Conservation (phyloP, 2,113 vertebrate genomes). For the Myxocyprinus asiaticus region DNA sequence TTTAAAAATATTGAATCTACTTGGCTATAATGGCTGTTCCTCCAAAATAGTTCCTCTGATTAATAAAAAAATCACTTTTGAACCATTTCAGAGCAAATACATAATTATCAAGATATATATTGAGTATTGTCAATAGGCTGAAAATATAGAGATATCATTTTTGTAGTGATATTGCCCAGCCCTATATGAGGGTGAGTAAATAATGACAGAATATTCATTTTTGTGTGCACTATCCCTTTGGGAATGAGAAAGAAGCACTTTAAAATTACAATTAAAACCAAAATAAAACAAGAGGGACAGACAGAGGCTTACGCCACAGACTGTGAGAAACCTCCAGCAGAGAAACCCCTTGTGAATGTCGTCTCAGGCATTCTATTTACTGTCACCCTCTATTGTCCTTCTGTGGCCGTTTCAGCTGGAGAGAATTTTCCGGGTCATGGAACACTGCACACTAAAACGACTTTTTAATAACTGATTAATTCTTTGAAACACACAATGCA, state of each 20-base stretch:
- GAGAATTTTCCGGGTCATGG: slow-evolving; percentile 47
- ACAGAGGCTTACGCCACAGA: slow-evolving; percentile 9
- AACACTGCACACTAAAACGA: slow-evolving; percentile 51
- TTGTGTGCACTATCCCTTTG: no score
- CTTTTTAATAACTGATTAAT: slow-evolving; percentile 58
- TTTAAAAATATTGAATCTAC: no score
- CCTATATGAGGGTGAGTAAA: no score
- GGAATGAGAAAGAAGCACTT: background rate
- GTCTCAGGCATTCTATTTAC: slow-evolving; percentile 29
- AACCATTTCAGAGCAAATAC: no score
- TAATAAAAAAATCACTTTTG: no score
- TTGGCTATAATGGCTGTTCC: no score
- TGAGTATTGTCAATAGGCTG: no score
- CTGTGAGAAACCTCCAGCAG: slow-evolving; percentile 50
- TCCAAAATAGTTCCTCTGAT: no score
- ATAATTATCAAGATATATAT: no score
- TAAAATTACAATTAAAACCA: background rate
- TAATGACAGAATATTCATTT: no score
- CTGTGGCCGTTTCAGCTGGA: slow-evolving; percentile 42
- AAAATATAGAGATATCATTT: no score
- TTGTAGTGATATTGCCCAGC: no score
- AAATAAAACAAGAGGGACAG: slow-evolving; percentile 28
- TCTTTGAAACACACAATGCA: slow-evolving; percentile 41
- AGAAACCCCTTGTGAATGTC: slow-evolving; percentile 7
- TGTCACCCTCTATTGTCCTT: slow-evolving; percentile 22